A percentile compares a stretch with the other conserved stretches of the same genome.
phyloP scores from a whole-genome alignment of 1,140 invertebrate genomes.

The Pseudomyrmex concolor region DNA sequence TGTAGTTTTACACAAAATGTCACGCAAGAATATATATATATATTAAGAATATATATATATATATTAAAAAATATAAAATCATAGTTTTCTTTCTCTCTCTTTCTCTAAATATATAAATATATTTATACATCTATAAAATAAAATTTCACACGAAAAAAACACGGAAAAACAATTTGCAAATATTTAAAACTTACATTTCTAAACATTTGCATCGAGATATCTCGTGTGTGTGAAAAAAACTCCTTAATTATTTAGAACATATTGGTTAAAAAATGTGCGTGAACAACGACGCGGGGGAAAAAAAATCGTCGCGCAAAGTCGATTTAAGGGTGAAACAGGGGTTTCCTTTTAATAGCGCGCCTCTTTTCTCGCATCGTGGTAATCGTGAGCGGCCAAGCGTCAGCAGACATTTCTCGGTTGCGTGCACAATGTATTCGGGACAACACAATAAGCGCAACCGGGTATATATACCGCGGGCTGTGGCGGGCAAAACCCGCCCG shows the following conservation, averaged over 20 bases:
- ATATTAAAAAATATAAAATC: background rate
- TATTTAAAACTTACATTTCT: too few species aligned
- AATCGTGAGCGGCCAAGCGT: slow-evolving; percentile 31
- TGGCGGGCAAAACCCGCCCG: background rate
- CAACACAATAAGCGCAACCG: slow-evolving; percentile 51
- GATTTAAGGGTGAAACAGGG: background rate
- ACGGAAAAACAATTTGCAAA: too few species aligned
- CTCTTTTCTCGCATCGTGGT: slow-evolving; percentile 15
- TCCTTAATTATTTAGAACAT: background rate
- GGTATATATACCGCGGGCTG: slow-evolving; percentile 27
- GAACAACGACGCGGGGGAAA: background rate
- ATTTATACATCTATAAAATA: background rate
- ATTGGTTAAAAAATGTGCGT: background rate
- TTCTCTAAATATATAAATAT: background rate
- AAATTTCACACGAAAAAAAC: background rate
- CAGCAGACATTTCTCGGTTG: slow-evolving; percentile 47
- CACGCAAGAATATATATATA: too few species aligned
- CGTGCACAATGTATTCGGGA: slow-evolving; percentile 50
- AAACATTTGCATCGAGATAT: background rate
- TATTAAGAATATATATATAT: too few species aligned
- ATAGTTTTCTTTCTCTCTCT: background rate
- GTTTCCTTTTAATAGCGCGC: background rate
- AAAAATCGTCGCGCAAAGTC: background rate
- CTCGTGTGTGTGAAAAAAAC: too few species aligned
- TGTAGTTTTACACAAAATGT: too few species aligned